A percentile compares a stretch with the other conserved stretches of the same genome.
Evolutionary conservation across 1,140 invertebrate genomes (phyloP).

Genomic region (Zaprionus ornatus): DNA sequence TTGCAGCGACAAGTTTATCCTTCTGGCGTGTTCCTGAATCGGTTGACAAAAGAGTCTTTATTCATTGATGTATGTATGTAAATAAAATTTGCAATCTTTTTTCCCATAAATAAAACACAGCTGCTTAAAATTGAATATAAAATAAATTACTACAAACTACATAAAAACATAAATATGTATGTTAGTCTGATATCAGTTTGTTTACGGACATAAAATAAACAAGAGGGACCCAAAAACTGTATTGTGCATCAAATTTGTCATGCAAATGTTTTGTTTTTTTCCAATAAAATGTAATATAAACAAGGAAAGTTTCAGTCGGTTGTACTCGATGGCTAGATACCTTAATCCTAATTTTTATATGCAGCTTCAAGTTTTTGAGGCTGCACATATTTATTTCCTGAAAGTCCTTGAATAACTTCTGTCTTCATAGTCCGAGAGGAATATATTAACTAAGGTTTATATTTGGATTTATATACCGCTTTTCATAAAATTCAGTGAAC

Average conservation of each 20-base stretch:
- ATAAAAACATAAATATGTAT: not conserved
- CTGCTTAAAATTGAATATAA: too few species aligned
- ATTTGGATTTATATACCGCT: not conserved
- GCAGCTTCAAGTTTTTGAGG: not conserved
- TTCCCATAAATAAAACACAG: too few species aligned
- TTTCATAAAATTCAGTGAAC: not conserved
- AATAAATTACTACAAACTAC: not conserved
- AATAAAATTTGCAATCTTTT: too few species aligned
- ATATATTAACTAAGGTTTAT: too few species aligned
- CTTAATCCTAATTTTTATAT: not conserved
- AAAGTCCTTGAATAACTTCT: not conserved
- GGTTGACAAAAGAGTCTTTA: too few species aligned
- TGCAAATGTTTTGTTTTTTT: constrained; percentile 17
- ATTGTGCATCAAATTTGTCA: constrained; percentile 9
- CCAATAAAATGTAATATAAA: constrained; percentile 48
- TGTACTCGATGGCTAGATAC: not conserved
- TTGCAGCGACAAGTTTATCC: too few species aligned
- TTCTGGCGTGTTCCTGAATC: too few species aligned
- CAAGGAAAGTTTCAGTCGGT: not conserved
- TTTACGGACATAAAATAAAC: constrained; percentile 22
- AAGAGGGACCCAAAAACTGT: constrained; percentile 44
- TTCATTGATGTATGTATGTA: too few species aligned
- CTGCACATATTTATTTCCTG: too few species aligned
- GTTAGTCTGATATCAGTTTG: not conserved
- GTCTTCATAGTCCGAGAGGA: too few species aligned